Base-by-base conservation (phyloP, 2,888 invertebrate genomes). In the Maniola hyperantus region DNA sequence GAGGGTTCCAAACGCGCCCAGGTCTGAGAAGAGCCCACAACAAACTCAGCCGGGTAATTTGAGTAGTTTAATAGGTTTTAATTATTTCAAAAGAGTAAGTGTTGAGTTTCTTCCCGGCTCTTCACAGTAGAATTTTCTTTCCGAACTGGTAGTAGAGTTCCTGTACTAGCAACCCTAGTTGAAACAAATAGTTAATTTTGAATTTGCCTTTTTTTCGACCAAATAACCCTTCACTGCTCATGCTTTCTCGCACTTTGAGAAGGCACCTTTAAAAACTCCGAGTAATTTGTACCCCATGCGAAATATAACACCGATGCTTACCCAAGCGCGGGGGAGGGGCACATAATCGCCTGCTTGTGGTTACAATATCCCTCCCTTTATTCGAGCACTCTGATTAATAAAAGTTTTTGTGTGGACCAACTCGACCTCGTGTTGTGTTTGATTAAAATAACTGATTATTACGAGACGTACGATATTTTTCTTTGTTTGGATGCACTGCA, bases 231-330 rank as follows among this genome's bases (percentile, higher is more conserved):
- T 11, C 13, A 15, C 48, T 18, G 48, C 53, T 57, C 20, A 48
- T 39, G 44, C 60, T 66, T 66, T 63, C 58, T 55, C 54, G 60
- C 42, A 63, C 65, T 50, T 58, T 70, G 68, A 68, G 68, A 66
- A 68, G 55, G 5, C 50, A 48, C 36, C 34, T 36, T 20, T n/a
- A 39, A 26, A 65, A 36, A 48, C 77, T 79, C 89, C 83, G 76
- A 77, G 81, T 84, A 84, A 87, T 87, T 86, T 86, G 86, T 80
- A 73, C 79, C 84, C 85, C 83, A 74, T 74, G 81, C 79, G 84
- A 80, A 84, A 86, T 78, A 76, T 80, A 79, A 87, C 83, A 81
- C 85, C 79, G 73, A 66, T 71, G 76, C 75, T 73, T 72, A 67
- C 65, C 65, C 58, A 57, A 57, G 57, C 53, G 36, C 65, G 66